Conservation (phyloP, 2,113 vertebrate species). For the Nycticorax nycticorax region DNA sequence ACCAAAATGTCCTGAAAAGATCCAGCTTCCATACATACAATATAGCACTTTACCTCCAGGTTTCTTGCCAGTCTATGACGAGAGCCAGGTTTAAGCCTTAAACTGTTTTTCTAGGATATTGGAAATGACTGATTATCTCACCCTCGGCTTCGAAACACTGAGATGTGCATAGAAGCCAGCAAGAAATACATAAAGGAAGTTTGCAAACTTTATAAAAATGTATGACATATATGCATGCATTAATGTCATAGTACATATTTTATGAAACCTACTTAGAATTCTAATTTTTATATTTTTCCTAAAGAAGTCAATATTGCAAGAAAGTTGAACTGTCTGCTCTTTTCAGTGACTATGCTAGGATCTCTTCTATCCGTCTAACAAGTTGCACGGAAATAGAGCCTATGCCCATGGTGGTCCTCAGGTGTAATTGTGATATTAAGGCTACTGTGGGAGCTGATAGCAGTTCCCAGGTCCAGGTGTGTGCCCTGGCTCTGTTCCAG, state of each 20-base stretch:
- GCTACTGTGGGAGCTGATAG: neutral
- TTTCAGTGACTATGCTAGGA: neutral
- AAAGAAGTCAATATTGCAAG: neutral
- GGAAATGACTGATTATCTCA: neutral
- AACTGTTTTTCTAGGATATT: neutral
- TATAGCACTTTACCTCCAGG: neutral
- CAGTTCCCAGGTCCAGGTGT: neutral
- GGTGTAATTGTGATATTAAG: neutral
- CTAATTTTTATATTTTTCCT: neutral
- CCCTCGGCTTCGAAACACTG: neutral
- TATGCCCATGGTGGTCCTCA: neutral
- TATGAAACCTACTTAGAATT: neutral
- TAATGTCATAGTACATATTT: neutral
- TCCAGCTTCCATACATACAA: neutral
- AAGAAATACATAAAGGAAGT: neutral
- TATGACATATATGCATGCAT: neutral
- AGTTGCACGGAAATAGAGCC: neutral
- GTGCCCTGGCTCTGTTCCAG: neutral
- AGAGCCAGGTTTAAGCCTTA: neutral
- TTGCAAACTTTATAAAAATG: neutral
- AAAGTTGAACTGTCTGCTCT: neutral
- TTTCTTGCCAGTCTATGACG: neutral
- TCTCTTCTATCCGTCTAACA: neutral
- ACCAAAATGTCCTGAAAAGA: neutral
- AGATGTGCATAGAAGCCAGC: neutral